These are phyloP conservation scores for Phyllotis vaccarum DNA, from an alignment of 2,797 vertebrate genomes.

Conservation along the genomic window DNA sequence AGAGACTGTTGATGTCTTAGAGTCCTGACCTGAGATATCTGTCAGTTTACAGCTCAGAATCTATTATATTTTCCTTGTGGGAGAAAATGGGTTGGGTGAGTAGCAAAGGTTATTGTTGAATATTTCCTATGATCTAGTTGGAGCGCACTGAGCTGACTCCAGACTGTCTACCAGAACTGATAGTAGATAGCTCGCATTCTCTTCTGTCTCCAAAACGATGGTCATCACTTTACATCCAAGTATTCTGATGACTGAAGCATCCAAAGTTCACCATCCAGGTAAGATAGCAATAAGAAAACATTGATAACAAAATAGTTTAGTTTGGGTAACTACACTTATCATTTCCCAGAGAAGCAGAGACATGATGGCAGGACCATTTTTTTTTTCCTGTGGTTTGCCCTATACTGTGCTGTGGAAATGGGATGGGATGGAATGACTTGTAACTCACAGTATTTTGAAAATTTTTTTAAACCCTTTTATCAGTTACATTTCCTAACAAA, in stretches of 20 bases:
- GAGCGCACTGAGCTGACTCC: background rate
- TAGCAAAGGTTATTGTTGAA: background rate
- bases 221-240: conserved; percentile 5
- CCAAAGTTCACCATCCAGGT: background rate
- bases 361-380: background rate
- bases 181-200: background rate
- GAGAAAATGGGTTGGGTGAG: background rate
- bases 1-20: background rate
- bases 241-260: background rate
- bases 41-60: background rate
- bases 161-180: background rate
- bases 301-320: background rate
- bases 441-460: background rate
- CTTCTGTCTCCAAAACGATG: background rate
- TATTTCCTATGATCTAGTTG: background rate
- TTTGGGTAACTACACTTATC: background rate
- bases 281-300: background rate
- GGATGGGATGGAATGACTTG: background rate
- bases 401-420: background rate
- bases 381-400: background rate
- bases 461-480: background rate
- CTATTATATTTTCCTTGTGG: conserved; percentile 1
- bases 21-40: background rate
- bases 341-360: background rate
- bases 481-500: background rate